Evolutionary conservation across 2,113 vertebrate genomes (phyloP).

Genomic region (Rhynchomys soricoides): DNA sequence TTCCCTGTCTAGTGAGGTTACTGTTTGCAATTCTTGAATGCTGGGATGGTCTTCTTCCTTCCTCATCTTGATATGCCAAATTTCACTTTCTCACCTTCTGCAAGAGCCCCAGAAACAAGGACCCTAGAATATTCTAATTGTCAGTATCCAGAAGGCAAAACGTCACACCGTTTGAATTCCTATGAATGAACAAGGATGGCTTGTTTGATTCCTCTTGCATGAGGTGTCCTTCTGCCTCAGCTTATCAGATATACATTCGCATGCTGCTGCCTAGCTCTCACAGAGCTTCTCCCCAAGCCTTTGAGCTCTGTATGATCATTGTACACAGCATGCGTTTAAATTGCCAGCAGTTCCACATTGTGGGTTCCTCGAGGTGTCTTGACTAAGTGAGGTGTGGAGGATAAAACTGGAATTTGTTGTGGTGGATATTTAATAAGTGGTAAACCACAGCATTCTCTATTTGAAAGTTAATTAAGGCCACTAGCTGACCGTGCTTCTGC

Average conservation of each 20-base stretch:
- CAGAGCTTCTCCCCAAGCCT: background rate
- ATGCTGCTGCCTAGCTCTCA: background rate
- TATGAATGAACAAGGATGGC: background rate
- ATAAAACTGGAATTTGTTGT: slow-evolving; percentile 83
- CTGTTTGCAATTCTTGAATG: slow-evolving; percentile 64
- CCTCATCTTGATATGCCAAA: background rate
- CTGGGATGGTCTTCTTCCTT: background rate
- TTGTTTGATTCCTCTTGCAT: background rate
- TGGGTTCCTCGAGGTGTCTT: slow-evolving; percentile 82
- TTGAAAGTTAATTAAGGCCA: slow-evolving; percentile 87
- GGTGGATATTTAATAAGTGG: slow-evolving; percentile 87
- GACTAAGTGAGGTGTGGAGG: slow-evolving; percentile 85
- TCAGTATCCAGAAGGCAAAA: background rate
- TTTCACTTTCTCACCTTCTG: background rate
- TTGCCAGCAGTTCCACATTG: slow-evolving; percentile 27
- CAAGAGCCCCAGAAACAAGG: background rate
- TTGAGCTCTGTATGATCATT: slow-evolving; percentile 1
- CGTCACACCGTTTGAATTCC: background rate
- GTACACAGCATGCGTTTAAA: slow-evolving; percentile 39
- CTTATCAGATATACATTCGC: background rate
- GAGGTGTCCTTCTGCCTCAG: background rate
- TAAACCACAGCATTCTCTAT: slow-evolving; percentile 85
- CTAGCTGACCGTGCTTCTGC: slow-evolving; percentile 83
- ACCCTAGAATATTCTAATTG: background rate
- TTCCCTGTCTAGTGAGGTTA: slow-evolving; percentile 74